phyloP scores from a whole-genome alignment of 2,888 invertebrate genomes.

The Hecatera dysodea region DNA sequence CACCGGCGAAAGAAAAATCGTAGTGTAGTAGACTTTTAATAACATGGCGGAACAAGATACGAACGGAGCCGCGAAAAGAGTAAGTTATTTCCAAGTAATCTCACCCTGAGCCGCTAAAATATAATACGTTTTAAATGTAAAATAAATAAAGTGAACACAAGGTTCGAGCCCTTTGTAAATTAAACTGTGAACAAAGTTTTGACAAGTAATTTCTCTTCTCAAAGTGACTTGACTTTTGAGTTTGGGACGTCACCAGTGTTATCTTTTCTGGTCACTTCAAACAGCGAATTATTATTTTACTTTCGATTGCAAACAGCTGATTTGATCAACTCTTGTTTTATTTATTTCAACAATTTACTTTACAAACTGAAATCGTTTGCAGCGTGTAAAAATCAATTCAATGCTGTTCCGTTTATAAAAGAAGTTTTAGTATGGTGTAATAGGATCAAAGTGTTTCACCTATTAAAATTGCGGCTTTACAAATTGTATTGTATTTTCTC shows the following conservation, averaged over 20 bases:
- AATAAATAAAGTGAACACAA: constrained; percentile 44
- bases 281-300: constrained; percentile 50
- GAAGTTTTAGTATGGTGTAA: constrained; percentile 26
- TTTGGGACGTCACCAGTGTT: constrained; percentile 57
- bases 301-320: constrained; percentile 17
- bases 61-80: constrained; percentile 74
- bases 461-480: constrained; percentile 40
- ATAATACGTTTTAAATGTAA: constrained; percentile 21
- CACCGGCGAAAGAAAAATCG: constrained; percentile 25
- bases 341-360: constrained; percentile 7
- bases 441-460: constrained; percentile 24
- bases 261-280: constrained; percentile 58
- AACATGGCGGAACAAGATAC: constrained; percentile 74
- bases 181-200: constrained; percentile 60
- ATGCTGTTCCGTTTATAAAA: constrained; percentile 12
- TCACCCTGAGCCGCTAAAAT: constrained; percentile 16
- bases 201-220: constrained; percentile 63
- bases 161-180: constrained; percentile 47
- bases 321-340: constrained; percentile 32
- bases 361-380: not conserved
- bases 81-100: constrained; percentile 64
- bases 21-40: constrained; percentile 7
- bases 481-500: constrained; percentile 52
- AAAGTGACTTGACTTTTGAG: constrained; percentile 46
- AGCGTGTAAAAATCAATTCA: not conserved